Percentiles rank a stretch among this genome's conserved stretches.
Evolutionary conservation across 1,140 invertebrate species (phyloP).

Genomic region (Asobara japonica): DNA sequence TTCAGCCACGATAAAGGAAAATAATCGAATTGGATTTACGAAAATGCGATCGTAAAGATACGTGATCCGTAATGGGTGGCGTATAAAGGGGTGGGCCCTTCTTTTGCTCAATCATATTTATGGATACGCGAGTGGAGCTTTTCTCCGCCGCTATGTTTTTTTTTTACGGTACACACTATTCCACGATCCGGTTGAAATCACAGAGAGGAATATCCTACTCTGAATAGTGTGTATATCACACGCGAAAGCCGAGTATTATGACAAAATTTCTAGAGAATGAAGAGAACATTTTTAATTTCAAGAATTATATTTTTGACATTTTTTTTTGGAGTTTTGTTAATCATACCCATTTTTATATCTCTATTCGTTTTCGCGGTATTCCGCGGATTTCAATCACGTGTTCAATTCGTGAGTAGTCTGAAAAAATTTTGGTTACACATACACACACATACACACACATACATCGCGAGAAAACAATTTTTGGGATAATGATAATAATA

Average conservation of each 20-base stretch:
- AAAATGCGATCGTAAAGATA: conserved; percentile 32
- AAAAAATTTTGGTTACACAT: no score
- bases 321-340: no score
- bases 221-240: conserved; percentile 14
- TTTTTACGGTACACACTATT: conserved; percentile 13
- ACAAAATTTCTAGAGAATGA: no score
- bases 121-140: conserved; percentile 14
- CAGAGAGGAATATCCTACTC: neutral
- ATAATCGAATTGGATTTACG: conserved; percentile 32
- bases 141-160: neutral
- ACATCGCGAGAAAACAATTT: no score
- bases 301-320: no score
- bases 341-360: no score
- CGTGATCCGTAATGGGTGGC: conserved; percentile 27
- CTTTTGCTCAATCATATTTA: conserved; percentile 32
- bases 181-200: conserved; percentile 29
- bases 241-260: conserved; percentile 26
- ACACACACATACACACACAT: no score
- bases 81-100: conserved; percentile 26
- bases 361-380: no score
- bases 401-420: no score
- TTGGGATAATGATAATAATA: no score
- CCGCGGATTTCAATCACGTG: no score
- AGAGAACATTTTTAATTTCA: no score
- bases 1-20: conserved; percentile 20